Percentiles rank a stretch among this genome's conserved stretches.
Evolutionary conservation across 2,113 vertebrate genomes (phyloP).

Genomic region (Nesoenas mayeri): DNA sequence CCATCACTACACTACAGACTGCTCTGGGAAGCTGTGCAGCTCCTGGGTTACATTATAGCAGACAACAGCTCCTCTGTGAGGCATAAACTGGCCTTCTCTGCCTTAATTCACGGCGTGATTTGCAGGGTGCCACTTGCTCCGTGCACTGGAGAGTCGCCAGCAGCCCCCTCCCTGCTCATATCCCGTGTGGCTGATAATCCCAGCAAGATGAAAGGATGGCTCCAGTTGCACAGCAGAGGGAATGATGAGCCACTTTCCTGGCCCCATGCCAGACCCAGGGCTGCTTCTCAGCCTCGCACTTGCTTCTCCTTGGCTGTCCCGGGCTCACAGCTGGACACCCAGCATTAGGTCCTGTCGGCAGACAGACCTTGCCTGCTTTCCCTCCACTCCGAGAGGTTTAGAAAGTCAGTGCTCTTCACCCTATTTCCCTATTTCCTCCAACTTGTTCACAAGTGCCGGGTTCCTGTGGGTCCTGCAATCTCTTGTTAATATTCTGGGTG

Average conservation of each 20-base stretch:
- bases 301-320: neutral
- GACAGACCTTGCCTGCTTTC: neutral
- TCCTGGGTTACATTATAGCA: neutral
- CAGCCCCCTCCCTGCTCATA: neutral
- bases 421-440: neutral
- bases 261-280: neutral
- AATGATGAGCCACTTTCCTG: neutral
- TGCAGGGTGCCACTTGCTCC: neutral
- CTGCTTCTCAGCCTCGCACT: neutral
- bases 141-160: neutral
- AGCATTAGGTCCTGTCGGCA: neutral
- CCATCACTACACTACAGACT: neutral
- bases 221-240: accelerated
- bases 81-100: neutral
- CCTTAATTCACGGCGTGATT: neutral
- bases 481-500: neutral
- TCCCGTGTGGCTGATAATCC: neutral
- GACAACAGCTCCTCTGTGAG: conserved; percentile 61
- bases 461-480: neutral
- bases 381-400: neutral
- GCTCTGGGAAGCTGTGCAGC: neutral
- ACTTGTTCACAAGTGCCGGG: neutral
- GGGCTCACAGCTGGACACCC: accelerated
- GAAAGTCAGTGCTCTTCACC: neutral
- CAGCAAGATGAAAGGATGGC: neutral